phyloP scores from a whole-genome alignment of 1,140 invertebrate species.

The Macrotrachela quadricornifera region DNA sequence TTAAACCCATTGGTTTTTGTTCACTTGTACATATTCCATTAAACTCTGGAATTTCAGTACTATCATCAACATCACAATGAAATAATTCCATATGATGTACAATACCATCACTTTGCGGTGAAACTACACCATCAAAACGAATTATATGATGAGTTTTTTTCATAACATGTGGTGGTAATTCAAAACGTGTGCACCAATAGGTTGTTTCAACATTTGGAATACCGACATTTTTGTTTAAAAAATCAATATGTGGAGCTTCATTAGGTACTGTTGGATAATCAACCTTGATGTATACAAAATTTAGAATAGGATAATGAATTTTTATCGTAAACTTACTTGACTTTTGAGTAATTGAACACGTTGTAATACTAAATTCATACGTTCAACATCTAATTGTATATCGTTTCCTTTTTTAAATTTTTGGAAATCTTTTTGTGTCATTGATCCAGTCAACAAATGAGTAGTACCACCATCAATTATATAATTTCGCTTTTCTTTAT shows the following conservation, averaged over 20 bases:
- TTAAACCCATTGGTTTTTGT: constrained; percentile 43
- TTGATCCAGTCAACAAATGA: background rate
- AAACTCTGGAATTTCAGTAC: constrained; percentile 42
- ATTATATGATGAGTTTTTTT: constrained; percentile 66
- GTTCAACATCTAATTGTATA: background rate
- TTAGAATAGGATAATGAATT: background rate
- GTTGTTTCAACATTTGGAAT: constrained; percentile 71
- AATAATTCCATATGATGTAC: constrained; percentile 98
- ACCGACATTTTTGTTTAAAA: constrained; percentile 33
- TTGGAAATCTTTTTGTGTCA: background rate
- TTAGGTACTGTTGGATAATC: background rate
- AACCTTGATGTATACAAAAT: background rate
- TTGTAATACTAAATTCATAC: background rate
- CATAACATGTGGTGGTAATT: constrained; percentile 32
- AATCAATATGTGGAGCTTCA: constrained; percentile 1
- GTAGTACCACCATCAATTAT: background rate
- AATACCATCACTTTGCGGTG: constrained; percentile 47
- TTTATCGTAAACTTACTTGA: background rate
- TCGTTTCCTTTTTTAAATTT: background rate
- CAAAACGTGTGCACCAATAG: constrained; percentile 76
- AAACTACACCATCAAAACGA: constrained; percentile 34
- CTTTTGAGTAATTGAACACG: background rate
- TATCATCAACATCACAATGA: constrained; percentile 53
- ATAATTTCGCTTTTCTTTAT: background rate
- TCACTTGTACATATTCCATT: constrained; percentile 52